These are phyloP conservation scores for Cantharis rustica DNA, from an alignment of 2,888 invertebrate genomes.

Conservation along the genomic window DNA sequence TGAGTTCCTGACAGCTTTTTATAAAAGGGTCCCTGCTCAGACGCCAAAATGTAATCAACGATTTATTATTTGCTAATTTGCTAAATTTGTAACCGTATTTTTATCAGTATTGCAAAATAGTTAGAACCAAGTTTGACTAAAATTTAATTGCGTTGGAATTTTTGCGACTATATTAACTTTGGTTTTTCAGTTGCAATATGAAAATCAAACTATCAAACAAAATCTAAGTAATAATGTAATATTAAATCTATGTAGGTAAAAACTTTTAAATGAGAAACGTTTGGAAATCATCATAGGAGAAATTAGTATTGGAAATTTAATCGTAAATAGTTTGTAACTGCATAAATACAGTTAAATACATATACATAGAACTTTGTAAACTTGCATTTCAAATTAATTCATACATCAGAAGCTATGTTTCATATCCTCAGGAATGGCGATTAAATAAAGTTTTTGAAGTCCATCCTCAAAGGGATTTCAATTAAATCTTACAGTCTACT, in stretches of 20 bases:
- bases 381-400: background rate
- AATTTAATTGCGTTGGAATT: too few species aligned
- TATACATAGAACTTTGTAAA: background rate
- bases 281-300: background rate
- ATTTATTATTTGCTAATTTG: too few species aligned
- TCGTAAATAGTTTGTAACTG: background rate
- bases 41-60: background rate
- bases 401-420: background rate
- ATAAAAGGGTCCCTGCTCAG: background rate
- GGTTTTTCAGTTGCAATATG: too few species aligned
- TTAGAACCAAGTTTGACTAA: too few species aligned
- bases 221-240: background rate
- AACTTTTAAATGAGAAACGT: background rate
- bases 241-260: background rate
- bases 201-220: too few species aligned
- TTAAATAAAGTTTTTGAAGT: background rate
- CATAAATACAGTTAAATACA: background rate
- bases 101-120: too few species aligned
- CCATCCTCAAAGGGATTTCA: background rate
- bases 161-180: too few species aligned
- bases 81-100: too few species aligned
- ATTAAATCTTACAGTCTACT: background rate
- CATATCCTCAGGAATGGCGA: background rate
- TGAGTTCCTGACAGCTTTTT: too few species aligned
- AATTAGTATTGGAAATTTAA: background rate